Evolutionary conservation across 2,888 invertebrate genomes (phyloP), one percentile per base, ranked within the genome.

Genomic region (Thysanoteuthis rhombus): DNA sequence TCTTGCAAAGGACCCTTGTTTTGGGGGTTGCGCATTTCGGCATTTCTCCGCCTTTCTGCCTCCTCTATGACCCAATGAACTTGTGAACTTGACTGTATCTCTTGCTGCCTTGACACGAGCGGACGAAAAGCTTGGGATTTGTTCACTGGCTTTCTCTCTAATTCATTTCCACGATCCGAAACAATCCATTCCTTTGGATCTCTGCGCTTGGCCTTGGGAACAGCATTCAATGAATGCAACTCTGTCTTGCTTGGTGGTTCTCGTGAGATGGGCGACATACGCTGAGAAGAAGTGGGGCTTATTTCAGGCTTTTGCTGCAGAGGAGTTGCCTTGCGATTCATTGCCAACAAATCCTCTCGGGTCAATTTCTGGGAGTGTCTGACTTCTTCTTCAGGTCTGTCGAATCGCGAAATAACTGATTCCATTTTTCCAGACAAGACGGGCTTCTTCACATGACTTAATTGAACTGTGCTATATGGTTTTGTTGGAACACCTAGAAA

Each of bases 61-160:
- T 99, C 99, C 98, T 99, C 97, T 0, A 98, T 98, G n/a, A 99
- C 97, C 99, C 99, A 99, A 96, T 99, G 99, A 95, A 99, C 95
- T 58, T 96, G 95, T 28, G 96, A 94, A 75, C 38, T 39, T 90
- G 40, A 93, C 93, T 93, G 89, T 40, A 38, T 91, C 75, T 75
- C 75, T 75, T 75, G 75, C n/a, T 75, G n/a, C 12, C 75, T 75
- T 36, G 16, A n/a, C 36, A 75, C 5, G 12, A 19, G 75, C 16
- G 2, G 75, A 19, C 75, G 75, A 75, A 75, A 75, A 75, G 16
- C 75, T 75, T 75, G n/a, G 3, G 75, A 16, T n/a, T 75, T n/a
- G 75, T 75, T 75, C n/a, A 40, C 42, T n/a, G 42, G 92, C 92
- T 40, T 92, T 32, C 45, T 39, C 1, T n/a, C 92, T 19, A 45